Evolutionary conservation across 2,113 vertebrate species (phyloP).

Genomic region (Pelobates fuscus): DNA sequence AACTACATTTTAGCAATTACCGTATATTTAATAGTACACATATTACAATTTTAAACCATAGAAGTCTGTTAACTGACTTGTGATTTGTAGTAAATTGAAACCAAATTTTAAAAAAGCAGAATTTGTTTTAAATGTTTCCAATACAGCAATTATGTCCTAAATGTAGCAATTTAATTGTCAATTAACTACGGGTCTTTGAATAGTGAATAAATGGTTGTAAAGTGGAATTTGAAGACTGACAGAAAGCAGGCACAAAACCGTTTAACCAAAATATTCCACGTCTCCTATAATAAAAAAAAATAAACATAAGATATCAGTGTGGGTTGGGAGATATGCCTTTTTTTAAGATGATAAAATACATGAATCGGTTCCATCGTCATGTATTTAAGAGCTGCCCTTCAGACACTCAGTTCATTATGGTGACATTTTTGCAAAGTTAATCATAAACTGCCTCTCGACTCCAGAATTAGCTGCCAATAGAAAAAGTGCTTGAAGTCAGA

Average conservation of each 20-base stretch:
- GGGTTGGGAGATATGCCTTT: neutral
- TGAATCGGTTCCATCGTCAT: constrained; percentile 24
- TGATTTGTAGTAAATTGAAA: no score
- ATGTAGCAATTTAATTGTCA: no score
- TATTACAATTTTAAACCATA: no score
- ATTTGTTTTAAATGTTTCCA: no score
- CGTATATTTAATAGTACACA: no score
- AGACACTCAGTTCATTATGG: constrained; percentile 41
- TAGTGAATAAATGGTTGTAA: neutral
- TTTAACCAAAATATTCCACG: neutral
- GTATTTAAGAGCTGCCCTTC: constrained; percentile 43
- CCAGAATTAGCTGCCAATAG: constrained; percentile 31
- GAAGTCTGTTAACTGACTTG: no score
- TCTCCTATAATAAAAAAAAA: neutral
- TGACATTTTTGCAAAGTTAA: constrained; percentile 22
- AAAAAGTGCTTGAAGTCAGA: constrained; percentile 28
- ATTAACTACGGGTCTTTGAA: no score
- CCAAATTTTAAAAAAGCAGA: no score
- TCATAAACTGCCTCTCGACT: constrained; percentile 10
- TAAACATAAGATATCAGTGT: neutral
- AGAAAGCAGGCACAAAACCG: neutral
- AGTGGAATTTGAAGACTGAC: neutral
- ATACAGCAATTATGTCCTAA: no score
- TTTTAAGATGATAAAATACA: neutral
- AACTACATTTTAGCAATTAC: no score